Evolutionary conservation across 2,888 invertebrate genomes (phyloP).

Genomic region (Drosophila kuntzei): DNA sequence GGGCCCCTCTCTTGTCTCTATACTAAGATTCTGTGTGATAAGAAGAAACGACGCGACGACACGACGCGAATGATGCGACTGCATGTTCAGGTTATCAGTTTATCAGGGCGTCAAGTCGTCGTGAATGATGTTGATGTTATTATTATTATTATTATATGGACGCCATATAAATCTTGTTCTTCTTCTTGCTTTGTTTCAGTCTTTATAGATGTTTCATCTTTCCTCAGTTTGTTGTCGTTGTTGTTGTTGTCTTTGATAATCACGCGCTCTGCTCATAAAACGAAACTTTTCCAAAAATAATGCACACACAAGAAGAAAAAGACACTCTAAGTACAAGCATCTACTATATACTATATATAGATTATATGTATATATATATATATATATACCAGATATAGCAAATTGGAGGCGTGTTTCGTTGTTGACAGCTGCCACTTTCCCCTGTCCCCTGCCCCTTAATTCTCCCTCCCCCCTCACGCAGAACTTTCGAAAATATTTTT

Average conservation of each 20-base stretch:
- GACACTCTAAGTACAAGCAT: conserved; percentile 24
- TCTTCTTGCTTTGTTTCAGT: neutral
- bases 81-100: conserved; percentile 55
- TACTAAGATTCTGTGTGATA: conserved; percentile 45
- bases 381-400: conserved; percentile 24
- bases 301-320: conserved; percentile 20
- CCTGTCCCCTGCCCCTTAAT: no score
- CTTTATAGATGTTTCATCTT: conserved; percentile 33
- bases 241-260: conserved; percentile 46
- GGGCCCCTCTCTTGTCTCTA: neutral
- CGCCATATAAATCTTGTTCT: conserved; percentile 10
- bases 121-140: conserved; percentile 45
- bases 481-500: conserved; percentile 37
- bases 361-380: conserved; percentile 3
- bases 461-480: neutral
- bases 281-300: conserved; percentile 58
- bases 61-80: conserved; percentile 27
- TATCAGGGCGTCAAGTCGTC: conserved; percentile 49
- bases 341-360: conserved; percentile 2
- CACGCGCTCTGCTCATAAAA: conserved; percentile 63
- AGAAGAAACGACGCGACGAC: conserved; percentile 28
- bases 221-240: conserved; percentile 3
- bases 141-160: conserved; percentile 39
- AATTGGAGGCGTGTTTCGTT: conserved; percentile 63
- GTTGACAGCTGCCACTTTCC: conserved; percentile 28